phyloP scores from a whole-genome alignment of 2,797 vertebrate genomes.

The Brotula barbata region DNA sequence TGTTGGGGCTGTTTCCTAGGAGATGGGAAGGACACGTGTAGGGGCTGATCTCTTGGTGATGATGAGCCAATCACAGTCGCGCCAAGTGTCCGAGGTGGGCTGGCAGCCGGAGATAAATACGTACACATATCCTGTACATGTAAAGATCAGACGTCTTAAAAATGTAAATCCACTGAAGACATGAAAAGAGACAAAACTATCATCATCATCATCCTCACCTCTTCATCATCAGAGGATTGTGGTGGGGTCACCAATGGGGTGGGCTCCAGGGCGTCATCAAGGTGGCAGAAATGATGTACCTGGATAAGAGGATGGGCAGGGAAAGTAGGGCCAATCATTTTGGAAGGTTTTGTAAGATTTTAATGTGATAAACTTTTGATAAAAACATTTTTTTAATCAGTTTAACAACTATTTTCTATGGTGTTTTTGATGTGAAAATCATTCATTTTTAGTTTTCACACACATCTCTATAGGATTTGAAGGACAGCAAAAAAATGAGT shows the following conservation, averaged over 20 bases:
- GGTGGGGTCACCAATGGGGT: constrained; percentile 70
- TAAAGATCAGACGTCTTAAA: neutral
- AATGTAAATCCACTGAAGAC: neutral
- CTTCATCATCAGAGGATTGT: constrained; percentile 86
- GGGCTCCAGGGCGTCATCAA: constrained; percentile 70
- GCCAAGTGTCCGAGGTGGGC: constrained; percentile 63
- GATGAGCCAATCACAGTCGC: constrained; percentile 41
- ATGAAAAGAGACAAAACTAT: too few relatives aligned
- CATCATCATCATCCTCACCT: constrained; percentile 58
- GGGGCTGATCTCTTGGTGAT: constrained; percentile 78
- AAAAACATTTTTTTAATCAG: too few relatives aligned
- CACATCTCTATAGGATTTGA: too few relatives aligned
- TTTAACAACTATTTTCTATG: too few relatives aligned
- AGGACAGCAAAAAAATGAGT: too few relatives aligned
- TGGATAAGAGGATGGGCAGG: constrained; percentile 44
- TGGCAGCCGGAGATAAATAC: constrained; percentile 55
- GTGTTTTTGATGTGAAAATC: too few relatives aligned
- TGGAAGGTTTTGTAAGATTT: too few relatives aligned
- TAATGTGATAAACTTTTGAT: too few relatives aligned
- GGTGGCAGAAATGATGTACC: constrained; percentile 80
- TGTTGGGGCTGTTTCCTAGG: constrained; percentile 84
- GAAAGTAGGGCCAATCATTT: too few relatives aligned
- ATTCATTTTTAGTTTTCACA: too few relatives aligned
- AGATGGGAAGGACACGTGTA: constrained; percentile 79
- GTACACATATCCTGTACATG: constrained; percentile 43